Conservation (phyloP, 2,113 vertebrate species). For the Oncorhynchus mykiss region DNA sequence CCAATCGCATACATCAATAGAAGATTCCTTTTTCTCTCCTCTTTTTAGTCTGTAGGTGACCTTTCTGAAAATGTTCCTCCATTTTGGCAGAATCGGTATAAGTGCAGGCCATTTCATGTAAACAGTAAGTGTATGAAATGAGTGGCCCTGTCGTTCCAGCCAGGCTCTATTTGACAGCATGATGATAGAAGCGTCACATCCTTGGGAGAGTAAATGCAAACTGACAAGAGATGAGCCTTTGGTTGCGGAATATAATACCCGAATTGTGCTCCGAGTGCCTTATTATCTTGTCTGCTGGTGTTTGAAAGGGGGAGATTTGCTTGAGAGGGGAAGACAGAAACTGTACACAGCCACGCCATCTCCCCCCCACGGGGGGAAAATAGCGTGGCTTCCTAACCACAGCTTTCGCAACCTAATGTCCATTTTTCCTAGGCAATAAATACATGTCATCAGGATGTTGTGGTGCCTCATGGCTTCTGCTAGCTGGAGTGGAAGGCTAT, state of each 20-base stretch:
- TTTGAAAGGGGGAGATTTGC: constrained; percentile 96
- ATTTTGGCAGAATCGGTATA: constrained; percentile 92
- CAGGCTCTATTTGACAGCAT: constrained; percentile 96
- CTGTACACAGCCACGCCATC: constrained; percentile 89
- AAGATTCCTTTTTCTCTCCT: constrained; percentile 78
- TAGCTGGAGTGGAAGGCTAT: constrained; percentile 91
- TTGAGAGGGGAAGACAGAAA: constrained; percentile 91
- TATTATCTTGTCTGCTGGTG: constrained; percentile 99
- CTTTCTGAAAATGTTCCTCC: constrained; percentile 96
- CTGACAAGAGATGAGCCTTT: constrained; percentile 99
- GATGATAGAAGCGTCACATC: constrained; percentile 99
- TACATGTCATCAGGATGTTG: constrained; percentile 89
- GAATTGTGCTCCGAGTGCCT: constrained; percentile 99
- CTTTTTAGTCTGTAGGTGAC: constrained; percentile 82
- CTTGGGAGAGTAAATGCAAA: constrained; percentile 99
- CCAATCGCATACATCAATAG: constrained; percentile 89
- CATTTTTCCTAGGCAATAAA: constrained; percentile 98
- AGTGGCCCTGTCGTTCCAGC: constrained; percentile 91
- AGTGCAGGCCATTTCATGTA: constrained; percentile 95
- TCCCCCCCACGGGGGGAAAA: constrained; percentile 47
- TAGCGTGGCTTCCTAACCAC: constrained; percentile 96
- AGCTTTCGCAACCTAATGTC: constrained; percentile 97
- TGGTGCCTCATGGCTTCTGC: constrained; percentile 86
- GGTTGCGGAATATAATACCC: constrained; percentile 99
- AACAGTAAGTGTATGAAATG: constrained; percentile 99